phyloP scores from a whole-genome alignment of 2,113 vertebrate species.

The Speoplatyrhinus poulsoni region DNA sequence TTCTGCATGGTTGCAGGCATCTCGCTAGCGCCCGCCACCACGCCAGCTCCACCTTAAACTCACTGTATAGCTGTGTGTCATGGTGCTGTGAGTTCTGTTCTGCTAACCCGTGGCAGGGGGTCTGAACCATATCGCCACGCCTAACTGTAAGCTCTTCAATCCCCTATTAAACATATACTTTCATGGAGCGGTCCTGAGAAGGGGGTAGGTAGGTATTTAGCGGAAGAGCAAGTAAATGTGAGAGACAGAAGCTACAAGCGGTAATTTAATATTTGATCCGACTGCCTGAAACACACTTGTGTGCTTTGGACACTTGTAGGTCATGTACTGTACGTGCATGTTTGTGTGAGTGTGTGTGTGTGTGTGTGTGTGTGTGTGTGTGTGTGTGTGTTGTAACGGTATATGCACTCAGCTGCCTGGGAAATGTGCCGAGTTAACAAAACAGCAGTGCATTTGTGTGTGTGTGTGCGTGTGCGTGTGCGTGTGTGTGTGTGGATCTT shows the following conservation, averaged over 20 bases:
- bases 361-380: constrained; percentile 32
- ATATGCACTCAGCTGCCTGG: constrained; percentile 66
- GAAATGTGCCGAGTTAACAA: constrained; percentile 74
- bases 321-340: constrained; percentile 27
- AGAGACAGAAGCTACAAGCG: constrained; percentile 40
- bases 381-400: constrained; percentile 33
- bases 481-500: constrained; percentile 50
- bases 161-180: neutral
- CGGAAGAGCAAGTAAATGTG: neutral
- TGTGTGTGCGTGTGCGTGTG: constrained; percentile 5
- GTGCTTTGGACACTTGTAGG: constrained; percentile 71
- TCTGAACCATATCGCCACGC: no score
- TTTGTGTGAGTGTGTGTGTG: constrained; percentile 23
- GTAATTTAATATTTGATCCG: constrained; percentile 59
- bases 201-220: no score
- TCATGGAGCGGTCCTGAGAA: neutral
- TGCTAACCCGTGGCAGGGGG: no score
- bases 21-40: no score
- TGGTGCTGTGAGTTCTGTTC: no score
- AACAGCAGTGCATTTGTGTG: constrained; percentile 34
- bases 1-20: no score
- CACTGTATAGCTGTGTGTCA: no score
- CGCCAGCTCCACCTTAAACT: no score
- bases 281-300: constrained; percentile 61
- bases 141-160: no score